Conservation (phyloP, 2,888 invertebrate genomes). For the Pimpla rufipes region DNA sequence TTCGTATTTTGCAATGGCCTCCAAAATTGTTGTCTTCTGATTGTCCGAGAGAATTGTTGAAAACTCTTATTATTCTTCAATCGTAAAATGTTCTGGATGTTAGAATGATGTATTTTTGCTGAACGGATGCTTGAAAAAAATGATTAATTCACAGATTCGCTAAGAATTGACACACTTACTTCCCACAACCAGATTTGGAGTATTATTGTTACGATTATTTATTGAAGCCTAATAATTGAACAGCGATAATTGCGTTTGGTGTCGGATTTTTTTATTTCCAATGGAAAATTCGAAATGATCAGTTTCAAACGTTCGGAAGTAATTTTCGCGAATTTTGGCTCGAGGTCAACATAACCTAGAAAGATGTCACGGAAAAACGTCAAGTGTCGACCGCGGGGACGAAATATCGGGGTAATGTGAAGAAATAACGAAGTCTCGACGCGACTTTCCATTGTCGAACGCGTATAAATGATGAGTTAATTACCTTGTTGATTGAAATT, state of each 20-base stretch:
- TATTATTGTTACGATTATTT: neutral
- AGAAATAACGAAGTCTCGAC: neutral
- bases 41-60: neutral
- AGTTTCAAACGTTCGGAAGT: constrained; percentile 24
- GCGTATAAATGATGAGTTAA: constrained; percentile 10
- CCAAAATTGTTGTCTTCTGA: neutral
- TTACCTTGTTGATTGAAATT: constrained; percentile 52
- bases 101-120: neutral
- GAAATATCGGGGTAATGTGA: neutral
- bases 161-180: neutral
- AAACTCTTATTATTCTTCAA: neutral
- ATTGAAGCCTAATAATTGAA: neutral
- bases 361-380: constrained; percentile 3
- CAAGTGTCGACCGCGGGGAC: neutral
- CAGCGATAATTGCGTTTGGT: neutral
- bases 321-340: constrained; percentile 56
- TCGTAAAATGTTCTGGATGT: neutral
- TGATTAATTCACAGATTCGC: neutral
- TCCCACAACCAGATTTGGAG: neutral
- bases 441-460: constrained; percentile 6
- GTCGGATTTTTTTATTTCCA: neutral
- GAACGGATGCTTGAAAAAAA: neutral
- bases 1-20: neutral
- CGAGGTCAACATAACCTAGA: constrained; percentile 66
- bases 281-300: neutral